Percentiles rank a stretch among this genome's conserved stretches.
phyloP scores from a whole-genome alignment of 2,797 vertebrate genomes.

The Nasua narica region DNA sequence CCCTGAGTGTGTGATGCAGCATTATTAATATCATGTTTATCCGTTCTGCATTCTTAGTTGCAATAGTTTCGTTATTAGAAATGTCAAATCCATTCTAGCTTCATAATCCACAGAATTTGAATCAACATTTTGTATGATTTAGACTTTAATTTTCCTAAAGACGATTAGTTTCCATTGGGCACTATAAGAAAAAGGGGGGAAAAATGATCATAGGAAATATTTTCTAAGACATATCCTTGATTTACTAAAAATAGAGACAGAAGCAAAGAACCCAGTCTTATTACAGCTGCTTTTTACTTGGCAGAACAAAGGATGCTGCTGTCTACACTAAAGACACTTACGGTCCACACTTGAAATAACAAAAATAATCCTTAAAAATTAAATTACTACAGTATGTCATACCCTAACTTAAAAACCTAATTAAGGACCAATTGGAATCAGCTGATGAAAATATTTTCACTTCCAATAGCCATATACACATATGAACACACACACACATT shows the following conservation, averaged over 20 bases:
- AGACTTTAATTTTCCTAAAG: constrained; percentile 49
- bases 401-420: constrained; percentile 30
- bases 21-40: background rate
- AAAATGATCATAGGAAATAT: background rate
- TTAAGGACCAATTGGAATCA: background rate
- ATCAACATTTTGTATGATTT: constrained; percentile 35
- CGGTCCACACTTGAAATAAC: background rate
- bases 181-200: background rate
- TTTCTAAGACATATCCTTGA: constrained; percentile 39
- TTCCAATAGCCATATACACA: background rate
- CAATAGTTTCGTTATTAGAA: background rate
- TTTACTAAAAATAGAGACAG: background rate
- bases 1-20: background rate
- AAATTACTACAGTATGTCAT: constrained; percentile 21
- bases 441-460: constrained; percentile 1
- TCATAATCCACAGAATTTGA: constrained; percentile 43
- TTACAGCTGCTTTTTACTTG: background rate
- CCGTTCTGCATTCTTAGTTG: background rate
- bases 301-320: constrained; percentile 21
- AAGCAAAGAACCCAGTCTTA: constrained; percentile 47
- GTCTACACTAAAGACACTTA: background rate
- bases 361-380: constrained; percentile 23
- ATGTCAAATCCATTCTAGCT: background rate
- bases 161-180: background rate
- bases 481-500: background rate